These are phyloP conservation scores for Tetramorium simillimum DNA, from an alignment of 1,140 invertebrate genomes.

Conservation along the genomic window DNA sequence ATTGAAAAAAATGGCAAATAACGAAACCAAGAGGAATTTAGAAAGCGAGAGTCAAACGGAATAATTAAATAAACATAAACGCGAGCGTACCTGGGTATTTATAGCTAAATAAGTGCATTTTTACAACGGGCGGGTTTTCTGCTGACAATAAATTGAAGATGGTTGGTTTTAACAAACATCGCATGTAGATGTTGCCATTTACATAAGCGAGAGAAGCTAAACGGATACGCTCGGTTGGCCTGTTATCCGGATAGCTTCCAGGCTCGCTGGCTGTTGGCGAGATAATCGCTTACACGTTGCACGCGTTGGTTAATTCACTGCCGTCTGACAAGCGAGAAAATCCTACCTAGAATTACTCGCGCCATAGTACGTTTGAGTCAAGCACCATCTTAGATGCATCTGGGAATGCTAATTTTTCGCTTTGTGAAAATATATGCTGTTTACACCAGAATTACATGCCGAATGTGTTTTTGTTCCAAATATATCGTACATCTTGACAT, in stretches of 20 bases:
- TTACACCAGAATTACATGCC: background rate
- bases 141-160: conserved; percentile 35
- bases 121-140: background rate
- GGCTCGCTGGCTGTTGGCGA: conserved; percentile 46
- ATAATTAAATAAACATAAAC: background rate
- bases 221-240: conserved; percentile 23
- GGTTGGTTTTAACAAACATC: conserved; percentile 47
- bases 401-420: conserved; percentile 45
- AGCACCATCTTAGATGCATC: conserved; percentile 13
- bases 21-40: background rate
- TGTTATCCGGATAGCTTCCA: conserved; percentile 37
- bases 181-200: conserved; percentile 12
- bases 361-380: conserved; percentile 23
- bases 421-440: background rate
- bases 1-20: background rate
- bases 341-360: conserved; percentile 36
- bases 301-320: conserved; percentile 64
- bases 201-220: conserved; percentile 54
- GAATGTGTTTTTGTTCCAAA: background rate
- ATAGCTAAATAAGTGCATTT: conserved; percentile 13
- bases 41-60: background rate
- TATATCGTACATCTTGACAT: background rate
- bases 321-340: conserved; percentile 66
- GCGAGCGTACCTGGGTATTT: background rate
- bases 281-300: conserved; percentile 69